Conservation (phyloP, 1,140 invertebrate species). For the Capitella teleta region DNA sequence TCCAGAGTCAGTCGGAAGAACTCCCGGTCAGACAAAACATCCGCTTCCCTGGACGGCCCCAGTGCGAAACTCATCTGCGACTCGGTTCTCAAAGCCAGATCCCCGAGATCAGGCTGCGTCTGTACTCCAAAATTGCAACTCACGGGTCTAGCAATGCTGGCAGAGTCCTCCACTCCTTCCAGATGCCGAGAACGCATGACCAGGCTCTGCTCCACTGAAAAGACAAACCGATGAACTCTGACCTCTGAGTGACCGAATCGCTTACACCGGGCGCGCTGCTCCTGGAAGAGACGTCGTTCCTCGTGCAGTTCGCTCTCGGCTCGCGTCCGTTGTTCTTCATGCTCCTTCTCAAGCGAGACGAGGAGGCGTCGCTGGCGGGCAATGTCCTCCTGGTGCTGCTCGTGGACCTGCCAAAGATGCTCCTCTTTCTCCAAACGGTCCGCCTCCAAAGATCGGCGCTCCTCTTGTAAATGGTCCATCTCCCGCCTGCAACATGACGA, state of each 20-base stretch:
- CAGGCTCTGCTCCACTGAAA: no score
- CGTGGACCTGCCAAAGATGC: neutral
- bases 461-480: slow-evolving; percentile 1
- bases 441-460: neutral
- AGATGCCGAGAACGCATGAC: no score
- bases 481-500: slow-evolving; percentile 1
- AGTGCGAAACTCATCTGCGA: neutral
- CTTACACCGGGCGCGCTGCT: no score
- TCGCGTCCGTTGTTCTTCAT: slow-evolving; percentile 8
- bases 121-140: no score
- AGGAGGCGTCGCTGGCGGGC: slow-evolving; percentile 9
- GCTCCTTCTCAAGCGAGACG: slow-evolving; percentile 9
- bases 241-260: no score
- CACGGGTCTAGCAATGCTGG: no score
- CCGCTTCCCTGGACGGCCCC: no score
- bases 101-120: neutral
- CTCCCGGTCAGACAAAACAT: no score
- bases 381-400: slow-evolving; percentile 1
- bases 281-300: no score
- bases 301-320: slow-evolving; percentile 3
- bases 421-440: slow-evolving; percentile 3
- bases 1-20: no score
- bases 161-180: no score
- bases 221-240: no score
- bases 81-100: neutral